Base-by-base conservation (phyloP, 2,888 invertebrate genomes). In the Phymatocera aterrima region DNA sequence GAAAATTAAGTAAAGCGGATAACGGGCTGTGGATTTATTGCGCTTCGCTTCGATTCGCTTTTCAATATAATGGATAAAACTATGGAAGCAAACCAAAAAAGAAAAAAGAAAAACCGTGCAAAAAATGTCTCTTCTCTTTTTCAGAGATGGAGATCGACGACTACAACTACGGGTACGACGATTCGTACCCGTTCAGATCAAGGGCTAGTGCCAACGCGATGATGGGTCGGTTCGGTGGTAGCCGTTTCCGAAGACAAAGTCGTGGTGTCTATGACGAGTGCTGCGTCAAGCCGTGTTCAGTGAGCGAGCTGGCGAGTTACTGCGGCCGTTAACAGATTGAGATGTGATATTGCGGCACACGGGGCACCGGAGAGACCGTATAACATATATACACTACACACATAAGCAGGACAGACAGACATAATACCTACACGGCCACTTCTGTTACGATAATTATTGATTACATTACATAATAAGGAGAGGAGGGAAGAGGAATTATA, bases 191-290 rank as follows among this genome's bases (percentile, higher is more conserved):
- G 0, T 87, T 89, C 81, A 87, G 87, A 64, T 85, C 90, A 65
- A 84, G 86, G 51, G 79, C 84, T 12, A 84, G 82, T 21, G 90
- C 90, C 15, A 86, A 83, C 24, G 86, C 87, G 15, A 86, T 91
- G 84, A 81, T 90, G 65, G 83, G 85, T 75, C 86, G 85, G 51
- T 84, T 83, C 28, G 82, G 82, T 6, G 83, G 83, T 28, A 81
- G 80, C 43, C 84, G 87, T 15, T 78, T 78, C 78, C 74, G 74
- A 21, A 83, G 90, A 78, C 75, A 85, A 78, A 79, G 87, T 75
- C 83, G 88, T 21, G 92, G 91, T n/a, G 88, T 91, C 70, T 86
- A 89, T 79, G 91, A 92, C 80, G 92, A 92, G 80, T 92, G 92
- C 83, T 92, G 92, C 82, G 79, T 84, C 43, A 91, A 91, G 79